A percentile compares a stretch with the other conserved stretches of the same genome.
Evolutionary conservation across 2,113 vertebrate genomes (phyloP).

Genomic region (Nyctereutes procyonoides): DNA sequence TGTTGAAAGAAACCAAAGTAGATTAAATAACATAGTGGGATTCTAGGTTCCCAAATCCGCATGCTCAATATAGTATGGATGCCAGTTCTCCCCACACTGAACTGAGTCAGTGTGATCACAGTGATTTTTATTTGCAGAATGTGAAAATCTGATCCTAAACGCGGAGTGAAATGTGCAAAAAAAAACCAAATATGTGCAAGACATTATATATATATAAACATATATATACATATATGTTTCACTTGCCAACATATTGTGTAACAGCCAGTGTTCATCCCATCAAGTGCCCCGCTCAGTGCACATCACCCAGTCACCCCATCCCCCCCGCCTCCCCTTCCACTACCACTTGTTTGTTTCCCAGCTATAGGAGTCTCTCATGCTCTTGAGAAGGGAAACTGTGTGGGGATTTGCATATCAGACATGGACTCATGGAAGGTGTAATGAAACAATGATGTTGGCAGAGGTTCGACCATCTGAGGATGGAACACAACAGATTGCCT

Average conservation of each 20-base stretch:
- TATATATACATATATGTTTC: too few relatives aligned
- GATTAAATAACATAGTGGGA: background rate
- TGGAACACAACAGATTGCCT: too few relatives aligned
- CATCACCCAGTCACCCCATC: too few relatives aligned
- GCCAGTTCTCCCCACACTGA: background rate
- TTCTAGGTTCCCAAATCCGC: background rate
- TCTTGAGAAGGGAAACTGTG: background rate
- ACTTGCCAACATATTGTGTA: too few relatives aligned
- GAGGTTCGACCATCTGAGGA: background rate
- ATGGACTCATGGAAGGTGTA: accelerated
- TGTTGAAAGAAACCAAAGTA: background rate
- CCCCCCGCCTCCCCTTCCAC: too few relatives aligned
- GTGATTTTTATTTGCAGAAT: background rate
- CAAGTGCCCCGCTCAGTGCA: too few relatives aligned
- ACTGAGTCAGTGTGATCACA: background rate
- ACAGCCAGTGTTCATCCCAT: too few relatives aligned
- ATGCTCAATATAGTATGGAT: background rate
- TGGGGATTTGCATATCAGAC: background rate
- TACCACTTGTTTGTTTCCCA: too few relatives aligned
- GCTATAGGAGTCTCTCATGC: too few relatives aligned
- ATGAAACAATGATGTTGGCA: too few relatives aligned
- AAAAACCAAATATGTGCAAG: background rate
- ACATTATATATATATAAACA: background rate
- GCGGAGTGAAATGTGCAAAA: background rate
- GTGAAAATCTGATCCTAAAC: background rate